Evolutionary conservation across 2,888 invertebrate species (phyloP).

Genomic region (Calliopum simillimum): DNA sequence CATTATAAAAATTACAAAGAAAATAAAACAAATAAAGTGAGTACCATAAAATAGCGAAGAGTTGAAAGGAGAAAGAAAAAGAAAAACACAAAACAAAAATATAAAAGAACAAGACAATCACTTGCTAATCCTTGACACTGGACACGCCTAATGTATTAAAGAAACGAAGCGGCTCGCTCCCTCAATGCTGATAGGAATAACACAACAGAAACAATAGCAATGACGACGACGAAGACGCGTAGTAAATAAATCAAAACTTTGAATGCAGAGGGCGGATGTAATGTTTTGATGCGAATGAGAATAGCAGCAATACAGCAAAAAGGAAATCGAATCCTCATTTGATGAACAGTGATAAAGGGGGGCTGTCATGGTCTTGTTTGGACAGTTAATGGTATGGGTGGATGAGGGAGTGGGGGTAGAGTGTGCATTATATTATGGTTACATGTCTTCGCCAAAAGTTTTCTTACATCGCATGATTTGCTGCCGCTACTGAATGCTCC

Average conservation of each 20-base stretch:
- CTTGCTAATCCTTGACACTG: slow-evolving; percentile 37
- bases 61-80: background rate
- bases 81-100: background rate
- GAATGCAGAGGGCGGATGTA: slow-evolving; percentile 32
- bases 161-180: slow-evolving; percentile 10
- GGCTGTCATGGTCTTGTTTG: background rate
- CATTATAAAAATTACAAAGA: too few species aligned
- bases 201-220: too few species aligned
- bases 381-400: too few species aligned
- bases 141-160: slow-evolving; percentile 24
- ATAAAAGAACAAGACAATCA: slow-evolving; percentile 27
- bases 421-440: too few species aligned
- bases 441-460: too few species aligned
- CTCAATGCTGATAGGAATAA: too few species aligned
- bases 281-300: background rate
- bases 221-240: too few species aligned
- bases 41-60: too few species aligned
- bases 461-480: background rate
- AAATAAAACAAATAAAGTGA: too few species aligned
- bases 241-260: slow-evolving; percentile 42
- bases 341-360: background rate
- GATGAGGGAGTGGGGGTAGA: too few species aligned
- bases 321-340: slow-evolving; percentile 19
- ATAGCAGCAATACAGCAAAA: background rate
- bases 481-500: slow-evolving; percentile 12